phyloP scores from a whole-genome alignment of 2,113 vertebrate genomes.

The Carassius auratus region DNA sequence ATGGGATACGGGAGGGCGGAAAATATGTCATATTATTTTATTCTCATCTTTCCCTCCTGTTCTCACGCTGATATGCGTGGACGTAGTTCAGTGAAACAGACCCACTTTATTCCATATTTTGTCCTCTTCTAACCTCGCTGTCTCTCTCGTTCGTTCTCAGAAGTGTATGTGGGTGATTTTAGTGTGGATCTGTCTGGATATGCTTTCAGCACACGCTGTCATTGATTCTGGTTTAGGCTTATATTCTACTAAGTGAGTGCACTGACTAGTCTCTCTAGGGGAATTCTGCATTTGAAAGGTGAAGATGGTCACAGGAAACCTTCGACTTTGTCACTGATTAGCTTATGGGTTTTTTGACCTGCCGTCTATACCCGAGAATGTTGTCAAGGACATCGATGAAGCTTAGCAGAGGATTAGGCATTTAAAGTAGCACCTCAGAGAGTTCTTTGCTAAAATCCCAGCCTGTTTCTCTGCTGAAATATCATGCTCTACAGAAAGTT shows the following conservation, averaged over 20 bases:
- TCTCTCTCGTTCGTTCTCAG: background rate
- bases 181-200: background rate
- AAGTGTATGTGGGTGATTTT: slow-evolving; percentile 24
- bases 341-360: background rate
- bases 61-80: background rate
- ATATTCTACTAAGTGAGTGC: slow-evolving; percentile 13
- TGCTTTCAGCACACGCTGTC: slow-evolving; percentile 11
- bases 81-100: slow-evolving; percentile 27
- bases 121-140: slow-evolving; percentile 20
- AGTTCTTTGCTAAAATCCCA: background rate
- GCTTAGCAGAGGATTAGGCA: slow-evolving; percentile 10
- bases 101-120: background rate
- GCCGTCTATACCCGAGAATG: background rate
- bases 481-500: background rate
- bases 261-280: background rate
- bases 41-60: slow-evolving; percentile 15
- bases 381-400: slow-evolving; percentile 1
- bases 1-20: slow-evolving; percentile 35
- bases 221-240: background rate
- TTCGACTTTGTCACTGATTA: slow-evolving; percentile 7
- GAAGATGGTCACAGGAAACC: slow-evolving; percentile 1
- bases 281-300: background rate
- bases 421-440: background rate
- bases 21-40: slow-evolving; percentile 35
- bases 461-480: background rate